Evolutionary conservation across 2,113 vertebrate species (phyloP), one percentile per base, ranked within the genome.

Genomic region (Lanius ludovicianus): DNA sequence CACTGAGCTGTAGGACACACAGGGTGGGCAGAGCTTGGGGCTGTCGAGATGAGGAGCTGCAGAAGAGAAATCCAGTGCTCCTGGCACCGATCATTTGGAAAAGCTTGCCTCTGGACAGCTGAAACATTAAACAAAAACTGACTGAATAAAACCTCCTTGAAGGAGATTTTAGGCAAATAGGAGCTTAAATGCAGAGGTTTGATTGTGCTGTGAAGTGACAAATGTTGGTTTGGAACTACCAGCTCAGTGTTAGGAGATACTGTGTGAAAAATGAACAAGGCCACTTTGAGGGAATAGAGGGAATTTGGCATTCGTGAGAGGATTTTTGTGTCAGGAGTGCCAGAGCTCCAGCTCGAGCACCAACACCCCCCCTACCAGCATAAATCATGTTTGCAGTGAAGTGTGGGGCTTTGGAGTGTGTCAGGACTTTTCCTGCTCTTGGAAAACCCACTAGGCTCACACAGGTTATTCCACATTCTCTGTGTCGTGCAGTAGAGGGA

Each of bases 301-400:
- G 67, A 49, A 11, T 5, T 41, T 59, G 60, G 31, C 47, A 28
- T 41, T 46, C 0, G 1, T 10, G 21, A 85, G 50, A 3, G 27
- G 65, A 33, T 65, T 35, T 17, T 17, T 44, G 75, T 52, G 56
- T 10, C 46, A 3, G 6, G 33, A 50, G 46, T 42, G 50, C 41
- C 44, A 13, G 3, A 19, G 30, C 41, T 68, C 10, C 82, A 27
- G 37, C 67, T 44, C 1, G 0, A 18, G 71, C 47, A 10, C 42
- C 11, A 2, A 9, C 1, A 7, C 19, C 44, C 52, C 52, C 13
- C 0, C 1, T 53, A 41, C 0, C 55, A 35, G 59, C 22, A 24
- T 4, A 13, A 52, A 13, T 5, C 12, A 1, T 4, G 7, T 20
- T 24, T 8, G 6, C 10, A 22, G 2, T 8, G 22, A 11, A 25